Evolutionary conservation across 2,797 vertebrate species (phyloP), one percentile per base, ranked within the genome.

Genomic region (Tarsius wallacei): DNA sequence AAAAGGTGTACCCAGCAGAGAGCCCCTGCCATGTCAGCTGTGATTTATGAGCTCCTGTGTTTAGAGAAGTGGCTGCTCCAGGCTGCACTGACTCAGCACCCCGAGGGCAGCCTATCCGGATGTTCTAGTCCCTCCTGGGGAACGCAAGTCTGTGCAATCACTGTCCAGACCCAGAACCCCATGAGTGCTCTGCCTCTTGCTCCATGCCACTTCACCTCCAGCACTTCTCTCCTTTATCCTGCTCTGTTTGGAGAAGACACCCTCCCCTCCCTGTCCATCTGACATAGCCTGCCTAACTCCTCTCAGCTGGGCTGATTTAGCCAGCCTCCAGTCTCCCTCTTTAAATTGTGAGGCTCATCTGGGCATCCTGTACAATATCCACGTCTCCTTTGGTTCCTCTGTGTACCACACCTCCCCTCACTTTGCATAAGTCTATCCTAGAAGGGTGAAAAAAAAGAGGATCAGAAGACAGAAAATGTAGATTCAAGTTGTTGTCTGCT

Each of bases 11-110:
- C 59, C 22, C 78, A 51, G 85, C 26, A 66, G 47, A 85, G 68
- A 77, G 26, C 82, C 26, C 61, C 89, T 3, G 2, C 80, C 31
- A 51, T 84, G 83, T 84, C 96, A 74, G 24, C 17, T 15, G 13
- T 93, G 96, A 96, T 96, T 96, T 90, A 95, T 19, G 55, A 82
- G 71, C 26, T 36, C 31, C 24, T 19, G 26, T 4, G 28, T 49
- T 26, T 47, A 31, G 49, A 51, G 64, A 57, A 28, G 73, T 12
- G 14, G 57, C 80, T 93, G 70, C n/a, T 86, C 31, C 42, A n/a
- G 51, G 68, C 55, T 1, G 5, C 22, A 64, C 31, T 68, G 91
- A 90, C 47, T 96, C 94, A 82, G 91, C 31, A 36, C 7, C 10
- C 26, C 0, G 0, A 80, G 87, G 78, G 42, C 42, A 22, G 28